Percentiles rank a stretch among this genome's conserved stretches.
These are phyloP conservation scores for Homarus gammarus DNA, from an alignment of 2,888 invertebrate species.

Conservation along the genomic window DNA sequence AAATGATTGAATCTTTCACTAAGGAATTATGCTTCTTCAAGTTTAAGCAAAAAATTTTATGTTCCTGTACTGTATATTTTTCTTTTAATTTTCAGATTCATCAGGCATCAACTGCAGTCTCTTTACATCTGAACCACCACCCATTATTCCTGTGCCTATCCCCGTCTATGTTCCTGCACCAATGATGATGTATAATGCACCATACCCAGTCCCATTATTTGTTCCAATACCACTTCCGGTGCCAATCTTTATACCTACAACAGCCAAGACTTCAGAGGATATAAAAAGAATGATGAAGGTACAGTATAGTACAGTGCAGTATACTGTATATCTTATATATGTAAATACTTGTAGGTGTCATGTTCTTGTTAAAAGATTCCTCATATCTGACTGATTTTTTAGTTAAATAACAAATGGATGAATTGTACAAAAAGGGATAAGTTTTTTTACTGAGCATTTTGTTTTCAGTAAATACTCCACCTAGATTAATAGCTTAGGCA, in stretches of 20 bases:
- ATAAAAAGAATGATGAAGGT: constrained; percentile 60
- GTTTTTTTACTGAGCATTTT: too few species aligned
- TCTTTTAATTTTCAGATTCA: constrained; percentile 14
- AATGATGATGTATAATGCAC: constrained; percentile 74
- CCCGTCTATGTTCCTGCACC: constrained; percentile 73
- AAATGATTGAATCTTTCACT: too few species aligned
- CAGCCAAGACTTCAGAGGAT: constrained; percentile 58
- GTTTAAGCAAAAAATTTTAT: not conserved
- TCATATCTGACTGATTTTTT: too few species aligned
- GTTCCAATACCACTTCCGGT: constrained; percentile 73
- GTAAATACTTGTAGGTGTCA: too few species aligned
- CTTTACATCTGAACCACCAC: constrained; percentile 31
- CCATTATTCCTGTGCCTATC: constrained; percentile 72
- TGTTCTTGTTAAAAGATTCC: too few species aligned
- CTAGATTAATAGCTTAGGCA: not conserved
- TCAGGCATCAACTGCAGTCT: constrained; percentile 27
- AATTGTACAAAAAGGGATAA: too few species aligned
- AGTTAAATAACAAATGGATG: too few species aligned
- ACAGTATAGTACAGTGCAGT: constrained; percentile 1
- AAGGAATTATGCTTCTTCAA: too few species aligned
- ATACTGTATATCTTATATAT: too few species aligned
- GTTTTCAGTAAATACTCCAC: too few species aligned
- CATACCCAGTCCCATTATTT: constrained; percentile 66
- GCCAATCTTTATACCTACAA: constrained; percentile 70
- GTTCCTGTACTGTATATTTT: not conserved